Base-by-base conservation (phyloP, 2,797 vertebrate species). In the Anguilla obscura region DNA sequence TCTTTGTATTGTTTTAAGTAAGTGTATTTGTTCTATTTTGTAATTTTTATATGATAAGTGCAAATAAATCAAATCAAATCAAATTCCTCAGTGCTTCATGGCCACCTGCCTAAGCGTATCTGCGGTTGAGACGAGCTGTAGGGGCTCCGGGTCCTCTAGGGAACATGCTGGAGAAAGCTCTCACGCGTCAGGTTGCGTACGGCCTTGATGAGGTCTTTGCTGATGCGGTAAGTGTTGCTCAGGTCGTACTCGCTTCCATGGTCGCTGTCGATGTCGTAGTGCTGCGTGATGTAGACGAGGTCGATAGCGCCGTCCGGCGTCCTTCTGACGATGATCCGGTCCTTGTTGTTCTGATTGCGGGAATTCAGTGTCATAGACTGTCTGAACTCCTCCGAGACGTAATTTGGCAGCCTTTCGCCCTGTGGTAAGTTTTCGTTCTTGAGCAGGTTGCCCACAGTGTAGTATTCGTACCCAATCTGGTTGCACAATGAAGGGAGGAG, bases 361-460 rank as follows among this genome's bases (percentile, higher is more conserved):
- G 27, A 74, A 40, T 88, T 8, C 16, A 14, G 33, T 0, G 56
- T 71, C 27, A 40, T 69, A 27, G 80, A 84, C 0, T 2, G 50
- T 24, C 18, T 1, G 45, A 84, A 71, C n/a, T 88, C 36, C 0
- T 24, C 7, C 1, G 7, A 40, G 66, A 88, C 87, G 14, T 88
- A 88, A 18, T 10, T 0, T 0, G 87, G 87, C 4, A 86, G 40
- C 58, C 1, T 79, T 82, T 27, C 14, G 9, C n/a, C 2, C 40
- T 33, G 1, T 6, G 36, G 33, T 4, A 60, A n/a, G 0, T 74
- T 40, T 56, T 27, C 12, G 66, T 60, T 40, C 0, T 79, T 50
- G 21, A 85, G 80, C 45, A 86, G 5, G 87, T 88, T 88, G 24
- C 87, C 87, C n/a, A 88, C 87, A 3, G 40, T 36, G 74, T 86